Conservation (phyloP, 2,888 invertebrate genomes). For the Drosophila flavopinicola region DNA sequence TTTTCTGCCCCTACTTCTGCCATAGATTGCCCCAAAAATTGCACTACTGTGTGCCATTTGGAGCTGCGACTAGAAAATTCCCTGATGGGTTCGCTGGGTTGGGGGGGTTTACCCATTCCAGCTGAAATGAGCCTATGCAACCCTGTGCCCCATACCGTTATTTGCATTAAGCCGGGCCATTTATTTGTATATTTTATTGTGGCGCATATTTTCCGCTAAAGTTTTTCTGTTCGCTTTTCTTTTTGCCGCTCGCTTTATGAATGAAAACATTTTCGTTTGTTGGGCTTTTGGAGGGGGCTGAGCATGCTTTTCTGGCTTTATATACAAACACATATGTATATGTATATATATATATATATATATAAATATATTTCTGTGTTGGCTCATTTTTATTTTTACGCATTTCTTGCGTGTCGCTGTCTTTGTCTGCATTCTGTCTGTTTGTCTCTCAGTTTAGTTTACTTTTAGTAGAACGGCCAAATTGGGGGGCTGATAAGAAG, state of each 20-base stretch:
- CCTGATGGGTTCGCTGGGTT: too few species aligned
- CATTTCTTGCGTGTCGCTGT: constrained; percentile 72
- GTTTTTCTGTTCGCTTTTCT: constrained; percentile 55
- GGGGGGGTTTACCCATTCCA: too few species aligned
- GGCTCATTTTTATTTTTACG: constrained; percentile 77
- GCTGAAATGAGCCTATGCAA: constrained; percentile 25
- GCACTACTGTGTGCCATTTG: constrained; percentile 74
- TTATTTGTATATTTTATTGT: constrained; percentile 77
- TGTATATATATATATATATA: constrained; percentile 18
- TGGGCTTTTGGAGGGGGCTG: constrained; percentile 28
- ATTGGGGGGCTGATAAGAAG: constrained; percentile 53
- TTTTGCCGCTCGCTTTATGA: constrained; percentile 58
- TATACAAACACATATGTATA: constrained; percentile 15
- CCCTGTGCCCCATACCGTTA: constrained; percentile 32
- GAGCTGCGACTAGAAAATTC: constrained; percentile 61
- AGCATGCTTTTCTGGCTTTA: constrained; percentile 39
- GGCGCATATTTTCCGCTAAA: constrained; percentile 75
- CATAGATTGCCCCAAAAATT: constrained; percentile 57
- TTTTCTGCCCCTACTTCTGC: too few species aligned
- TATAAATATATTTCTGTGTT: constrained; percentile 20
- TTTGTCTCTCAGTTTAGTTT: constrained; percentile 54
- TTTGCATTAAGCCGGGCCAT: constrained; percentile 74
- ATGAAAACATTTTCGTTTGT: constrained; percentile 59
- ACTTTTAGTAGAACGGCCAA: constrained; percentile 45
- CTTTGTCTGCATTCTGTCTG: constrained; percentile 30